Percentiles rank a stretch among this genome's conserved stretches.
Conservation (phyloP, 2,888 invertebrate genomes). For the Oscheius sp. region DNA sequence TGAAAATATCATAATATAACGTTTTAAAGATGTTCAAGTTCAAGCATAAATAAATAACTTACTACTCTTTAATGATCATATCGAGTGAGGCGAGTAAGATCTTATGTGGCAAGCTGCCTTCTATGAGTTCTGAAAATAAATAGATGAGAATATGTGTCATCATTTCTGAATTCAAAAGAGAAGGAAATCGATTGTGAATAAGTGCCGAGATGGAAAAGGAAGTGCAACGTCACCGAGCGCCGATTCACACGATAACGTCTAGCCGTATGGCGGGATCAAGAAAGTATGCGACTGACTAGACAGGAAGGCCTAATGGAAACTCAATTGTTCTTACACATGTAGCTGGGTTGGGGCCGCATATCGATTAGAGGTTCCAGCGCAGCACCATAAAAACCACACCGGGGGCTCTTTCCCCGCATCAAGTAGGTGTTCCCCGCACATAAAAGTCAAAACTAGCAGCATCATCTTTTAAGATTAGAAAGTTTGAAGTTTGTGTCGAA, state of each 20-base stretch:
- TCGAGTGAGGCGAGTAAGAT: background rate
- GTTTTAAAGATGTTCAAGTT: background rate
- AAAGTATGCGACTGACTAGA: background rate
- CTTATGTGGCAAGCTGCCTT: background rate
- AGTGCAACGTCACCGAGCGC: slow-evolving; percentile 9
- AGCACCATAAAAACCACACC: slow-evolving; percentile 18
- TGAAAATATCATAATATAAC: too few relatives aligned
- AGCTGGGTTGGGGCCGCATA: slow-evolving; percentile 14
- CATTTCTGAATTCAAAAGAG: background rate
- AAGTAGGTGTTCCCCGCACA: too few relatives aligned
- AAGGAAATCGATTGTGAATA: slow-evolving; percentile 6
- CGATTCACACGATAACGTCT: too few relatives aligned
- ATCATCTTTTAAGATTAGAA: too few relatives aligned
- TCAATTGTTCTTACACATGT: slow-evolving; percentile 11
- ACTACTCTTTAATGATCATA: slow-evolving; percentile 31
- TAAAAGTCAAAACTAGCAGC: too few relatives aligned
- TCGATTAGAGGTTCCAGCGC: slow-evolving; percentile 24
- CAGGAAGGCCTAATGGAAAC: slow-evolving; percentile 11
- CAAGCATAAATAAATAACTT: slow-evolving; percentile 2
- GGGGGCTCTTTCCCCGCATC: background rate
- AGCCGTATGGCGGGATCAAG: too few relatives aligned
- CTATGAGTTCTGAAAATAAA: background rate
- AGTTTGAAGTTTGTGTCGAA: too few relatives aligned
- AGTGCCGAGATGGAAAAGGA: background rate
- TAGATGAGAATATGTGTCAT: background rate